These are phyloP conservation scores for Arizona elegans DNA, from an alignment of 2,113 vertebrate genomes.

Conservation along the genomic window DNA sequence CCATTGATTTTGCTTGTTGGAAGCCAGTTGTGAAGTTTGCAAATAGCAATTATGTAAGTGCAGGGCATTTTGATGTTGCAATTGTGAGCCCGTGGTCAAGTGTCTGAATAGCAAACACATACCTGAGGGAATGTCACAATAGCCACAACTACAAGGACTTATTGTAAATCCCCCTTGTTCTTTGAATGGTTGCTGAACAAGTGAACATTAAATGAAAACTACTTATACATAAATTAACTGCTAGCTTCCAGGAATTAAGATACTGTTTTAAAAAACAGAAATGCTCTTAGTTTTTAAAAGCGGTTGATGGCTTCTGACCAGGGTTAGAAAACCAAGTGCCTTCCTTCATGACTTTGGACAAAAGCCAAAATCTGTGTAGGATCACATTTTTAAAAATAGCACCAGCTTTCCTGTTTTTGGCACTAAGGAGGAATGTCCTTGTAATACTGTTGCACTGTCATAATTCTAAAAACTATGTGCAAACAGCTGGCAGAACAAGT, in stretches of 20 bases:
- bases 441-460: neutral
- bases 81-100: neutral
- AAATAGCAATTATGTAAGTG: neutral
- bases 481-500: neutral
- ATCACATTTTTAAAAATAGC: neutral
- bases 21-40: neutral
- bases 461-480: neutral
- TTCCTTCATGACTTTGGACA: neutral
- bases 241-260: neutral
- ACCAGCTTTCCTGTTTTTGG: neutral
- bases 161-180: neutral
- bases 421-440: neutral
- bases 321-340: constrained; percentile 10
- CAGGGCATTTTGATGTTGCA: neutral
- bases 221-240: neutral
- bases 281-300: neutral
- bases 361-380: neutral
- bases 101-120: neutral
- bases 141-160: neutral
- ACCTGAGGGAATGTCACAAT: neutral
- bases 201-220: neutral
- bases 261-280: constrained; percentile 16
- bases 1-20: neutral
- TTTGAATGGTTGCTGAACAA: neutral
- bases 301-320: neutral